Evolutionary conservation across 2,113 vertebrate species (phyloP).

Genomic region (Crotalus helleri): DNA sequence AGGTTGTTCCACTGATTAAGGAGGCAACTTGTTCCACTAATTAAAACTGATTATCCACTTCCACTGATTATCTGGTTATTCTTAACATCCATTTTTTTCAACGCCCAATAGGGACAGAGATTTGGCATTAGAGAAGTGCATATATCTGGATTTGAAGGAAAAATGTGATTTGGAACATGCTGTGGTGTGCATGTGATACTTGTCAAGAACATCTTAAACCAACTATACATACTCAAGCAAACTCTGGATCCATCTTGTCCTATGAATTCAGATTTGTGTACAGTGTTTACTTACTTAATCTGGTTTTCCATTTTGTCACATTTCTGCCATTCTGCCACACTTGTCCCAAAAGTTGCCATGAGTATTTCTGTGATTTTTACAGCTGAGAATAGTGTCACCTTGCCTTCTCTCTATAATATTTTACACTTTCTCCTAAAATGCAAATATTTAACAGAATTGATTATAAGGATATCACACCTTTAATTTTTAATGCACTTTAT

Average conservation of each 20-base stretch:
- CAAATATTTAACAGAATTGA: background rate
- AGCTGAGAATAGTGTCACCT: background rate
- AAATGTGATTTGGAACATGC: background rate
- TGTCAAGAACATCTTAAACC: background rate
- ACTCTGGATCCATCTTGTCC: background rate
- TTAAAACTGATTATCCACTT: background rate
- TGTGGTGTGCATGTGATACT: background rate
- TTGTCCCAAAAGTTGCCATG: background rate
- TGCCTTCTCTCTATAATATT: background rate
- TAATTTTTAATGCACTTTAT: conserved; percentile 1
- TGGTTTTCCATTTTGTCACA: background rate
- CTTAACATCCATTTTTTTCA: background rate
- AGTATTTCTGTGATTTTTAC: background rate
- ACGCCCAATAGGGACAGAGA: background rate
- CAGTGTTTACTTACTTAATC: background rate
- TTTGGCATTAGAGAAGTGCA: background rate
- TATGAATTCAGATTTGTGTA: background rate
- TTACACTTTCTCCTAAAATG: background rate
- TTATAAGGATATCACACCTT: background rate
- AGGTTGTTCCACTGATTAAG: background rate
- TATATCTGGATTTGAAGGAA: background rate
- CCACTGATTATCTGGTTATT: background rate
- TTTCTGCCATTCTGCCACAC: background rate
- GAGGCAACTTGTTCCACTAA: background rate
- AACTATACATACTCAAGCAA: background rate